Evolutionary conservation across 1,140 invertebrate genomes (phyloP), one percentile per base, ranked within the genome.

Genomic region (Aporrectodea caliginosa): DNA sequence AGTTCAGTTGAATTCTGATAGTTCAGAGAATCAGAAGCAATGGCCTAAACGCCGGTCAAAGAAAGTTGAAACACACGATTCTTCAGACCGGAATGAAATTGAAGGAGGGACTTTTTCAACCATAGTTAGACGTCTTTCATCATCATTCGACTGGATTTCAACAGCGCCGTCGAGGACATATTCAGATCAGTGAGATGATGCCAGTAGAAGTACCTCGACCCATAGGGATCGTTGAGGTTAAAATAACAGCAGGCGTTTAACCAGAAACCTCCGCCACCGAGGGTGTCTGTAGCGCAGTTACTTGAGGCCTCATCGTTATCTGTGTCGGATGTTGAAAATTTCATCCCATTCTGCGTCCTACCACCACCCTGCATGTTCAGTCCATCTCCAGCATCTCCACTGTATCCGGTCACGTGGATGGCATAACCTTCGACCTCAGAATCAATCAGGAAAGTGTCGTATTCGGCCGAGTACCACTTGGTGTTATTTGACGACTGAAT

Each of bases 321-420:
- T 34, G n/a, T 33, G 27, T 74, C 73, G n/a, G 6, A 12, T 0
- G 73, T 74, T n/a, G 73, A 33, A 34, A 74, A 74, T 32, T 34
- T 74, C 73, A 74, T 74, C n/a, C 73, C 73, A 34, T 74, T 74
- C 43, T 58, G 43, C 6, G 22, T 22, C 43, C 6, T 12, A 12
- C 6, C 22, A 6, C 6, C 6, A 6, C 6, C 43, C 6, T 58
- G 6, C 6, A 22, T 6, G 27, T 72, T 72, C 2, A 72, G 27
- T 29, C n/a, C 31, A 27, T 72, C 31, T 2, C n/a, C n/a, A 2
- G n/a, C 31, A 29, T 72, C 70, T 29, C 70, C 70, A 27, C 70
- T 72, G 70, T 72, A 72, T 12, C 70, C 70, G 27, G 70, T 29
- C 70, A 72, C 70, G 70, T 72, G 27, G 27, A 72, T 29, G 27